A percentile compares a stretch with the other conserved stretches of the same genome.
These are phyloP conservation scores for Bugulina stolonifera DNA, from an alignment of 2,888 invertebrate species.

Conservation along the genomic window DNA sequence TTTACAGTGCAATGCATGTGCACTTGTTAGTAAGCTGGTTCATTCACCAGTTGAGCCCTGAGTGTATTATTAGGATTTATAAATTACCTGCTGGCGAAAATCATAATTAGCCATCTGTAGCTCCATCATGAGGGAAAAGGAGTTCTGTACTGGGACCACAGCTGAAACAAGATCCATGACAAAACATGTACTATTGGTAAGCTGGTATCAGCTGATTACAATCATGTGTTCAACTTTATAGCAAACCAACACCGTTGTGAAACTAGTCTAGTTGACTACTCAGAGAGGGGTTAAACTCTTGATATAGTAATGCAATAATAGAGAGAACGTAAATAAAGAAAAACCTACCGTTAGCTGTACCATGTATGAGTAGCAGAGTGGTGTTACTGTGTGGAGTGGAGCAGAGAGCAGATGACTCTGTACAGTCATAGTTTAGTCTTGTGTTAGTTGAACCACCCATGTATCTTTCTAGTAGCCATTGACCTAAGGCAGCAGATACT, in stretches of 20 bases:
- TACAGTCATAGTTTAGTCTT: not conserved
- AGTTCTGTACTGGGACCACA: not conserved
- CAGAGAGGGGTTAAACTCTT: no score
- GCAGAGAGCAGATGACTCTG: not conserved
- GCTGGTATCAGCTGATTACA: no score
- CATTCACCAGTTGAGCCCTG: no score
- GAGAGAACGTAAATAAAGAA: not conserved
- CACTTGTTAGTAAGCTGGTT: no score
- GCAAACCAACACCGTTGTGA: no score
- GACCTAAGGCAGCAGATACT: not conserved
- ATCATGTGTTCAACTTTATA: no score
- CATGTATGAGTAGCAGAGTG: not conserved
- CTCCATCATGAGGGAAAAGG: not conserved
- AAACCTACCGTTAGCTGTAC: not conserved
- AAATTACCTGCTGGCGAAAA: conserved; percentile 8
- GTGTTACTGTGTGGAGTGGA: not conserved
- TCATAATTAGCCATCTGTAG: not conserved
- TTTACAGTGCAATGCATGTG: no score
- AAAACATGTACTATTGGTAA: no score
- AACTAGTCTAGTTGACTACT: no score
- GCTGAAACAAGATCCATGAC: not conserved
- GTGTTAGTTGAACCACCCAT: not conserved
- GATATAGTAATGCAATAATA: no score
- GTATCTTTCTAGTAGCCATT: not conserved
- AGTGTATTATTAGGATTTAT: no score